Conservation (phyloP, 2,797 vertebrate species). For the Chrysocyon brachyurus region DNA sequence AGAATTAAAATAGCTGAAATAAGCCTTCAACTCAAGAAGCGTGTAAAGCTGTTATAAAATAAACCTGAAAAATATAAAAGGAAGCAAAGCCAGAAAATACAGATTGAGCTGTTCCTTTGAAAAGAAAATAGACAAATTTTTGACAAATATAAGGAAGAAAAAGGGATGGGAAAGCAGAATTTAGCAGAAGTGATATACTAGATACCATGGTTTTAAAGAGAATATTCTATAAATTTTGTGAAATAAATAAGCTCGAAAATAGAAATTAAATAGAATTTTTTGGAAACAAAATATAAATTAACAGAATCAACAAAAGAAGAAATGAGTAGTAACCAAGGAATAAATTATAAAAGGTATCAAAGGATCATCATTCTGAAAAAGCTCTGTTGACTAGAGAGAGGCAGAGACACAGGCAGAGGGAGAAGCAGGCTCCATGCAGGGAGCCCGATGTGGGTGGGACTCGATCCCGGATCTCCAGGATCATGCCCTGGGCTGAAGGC, state of each 20-base stretch:
- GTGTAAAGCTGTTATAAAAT: background rate
- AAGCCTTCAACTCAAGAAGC: background rate
- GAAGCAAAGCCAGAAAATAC: conserved; percentile 1
- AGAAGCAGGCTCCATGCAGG: no score
- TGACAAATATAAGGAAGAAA: background rate
- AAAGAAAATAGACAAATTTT: background rate
- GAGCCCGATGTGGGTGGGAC: no score
- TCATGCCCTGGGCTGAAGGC: no score
- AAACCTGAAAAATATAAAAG: background rate
- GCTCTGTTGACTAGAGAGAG: background rate
- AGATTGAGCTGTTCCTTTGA: background rate
- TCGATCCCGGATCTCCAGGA: no score
- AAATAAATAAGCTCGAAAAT: conserved; percentile 16
- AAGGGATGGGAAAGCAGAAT: background rate
- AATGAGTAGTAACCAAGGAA: background rate
- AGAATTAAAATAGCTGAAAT: background rate
- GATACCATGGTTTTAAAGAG: background rate
- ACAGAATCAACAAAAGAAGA: background rate
- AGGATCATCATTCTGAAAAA: conserved; percentile 12
- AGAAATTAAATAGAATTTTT: background rate
- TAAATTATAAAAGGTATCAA: background rate
- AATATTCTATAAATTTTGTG: background rate
- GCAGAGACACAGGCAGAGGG: no score
- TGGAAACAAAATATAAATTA: background rate
- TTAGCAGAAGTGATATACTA: background rate